Conservation (phyloP, 2,888 invertebrate species). For the Tanytarsus gracilentus region DNA sequence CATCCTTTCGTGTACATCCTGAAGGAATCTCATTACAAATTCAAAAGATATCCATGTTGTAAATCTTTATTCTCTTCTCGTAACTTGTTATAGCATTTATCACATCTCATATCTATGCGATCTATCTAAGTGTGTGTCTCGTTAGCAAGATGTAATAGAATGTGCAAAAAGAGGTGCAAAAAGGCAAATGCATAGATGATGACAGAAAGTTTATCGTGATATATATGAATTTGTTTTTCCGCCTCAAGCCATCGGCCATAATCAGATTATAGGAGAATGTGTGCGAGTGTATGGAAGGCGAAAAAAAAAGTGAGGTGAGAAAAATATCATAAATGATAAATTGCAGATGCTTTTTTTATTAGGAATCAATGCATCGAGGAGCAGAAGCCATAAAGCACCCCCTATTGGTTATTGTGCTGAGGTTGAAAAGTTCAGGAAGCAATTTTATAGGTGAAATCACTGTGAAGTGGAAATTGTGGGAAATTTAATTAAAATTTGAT, state of each 20-base stretch:
- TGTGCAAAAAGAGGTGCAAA: neutral
- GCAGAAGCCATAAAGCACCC: too few species aligned
- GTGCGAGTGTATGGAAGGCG: neutral
- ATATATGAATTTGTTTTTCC: conserved; percentile 33
- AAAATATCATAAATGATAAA: too few species aligned
- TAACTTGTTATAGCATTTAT: neutral
- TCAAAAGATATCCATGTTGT: conserved; percentile 8
- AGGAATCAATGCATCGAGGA: too few species aligned
- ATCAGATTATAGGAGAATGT: conserved; percentile 30
- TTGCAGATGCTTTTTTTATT: too few species aligned
- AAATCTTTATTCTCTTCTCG: conserved; percentile 7
- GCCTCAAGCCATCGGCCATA: conserved; percentile 33
- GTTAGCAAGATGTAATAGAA: neutral
- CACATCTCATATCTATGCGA: neutral
- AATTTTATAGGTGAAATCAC: too few species aligned
- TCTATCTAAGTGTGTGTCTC: neutral
- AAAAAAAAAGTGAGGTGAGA: too few species aligned
- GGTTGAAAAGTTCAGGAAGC: too few species aligned
- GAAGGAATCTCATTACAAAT: conserved; percentile 9
- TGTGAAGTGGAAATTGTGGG: too few species aligned
- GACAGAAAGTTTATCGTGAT: conserved; percentile 33
- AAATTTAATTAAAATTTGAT: too few species aligned
- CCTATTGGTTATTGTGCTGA: too few species aligned
- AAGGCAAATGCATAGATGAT: conserved; percentile 34
- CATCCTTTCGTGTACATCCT: neutral